Conservation (phyloP, 2,797 vertebrate species). For the Erethizon dorsatum region DNA sequence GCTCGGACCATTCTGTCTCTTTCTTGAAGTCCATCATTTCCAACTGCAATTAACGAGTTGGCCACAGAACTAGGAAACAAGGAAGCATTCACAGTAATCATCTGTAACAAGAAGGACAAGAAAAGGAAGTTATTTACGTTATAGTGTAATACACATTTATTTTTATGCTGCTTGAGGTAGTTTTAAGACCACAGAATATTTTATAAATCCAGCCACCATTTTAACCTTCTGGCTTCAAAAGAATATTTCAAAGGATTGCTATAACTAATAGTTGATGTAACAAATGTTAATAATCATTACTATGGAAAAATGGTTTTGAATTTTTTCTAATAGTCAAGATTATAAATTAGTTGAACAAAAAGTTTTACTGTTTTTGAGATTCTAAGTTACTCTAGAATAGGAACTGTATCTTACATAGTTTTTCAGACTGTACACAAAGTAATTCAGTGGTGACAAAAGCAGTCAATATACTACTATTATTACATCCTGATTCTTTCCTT, state of each 20-base stretch:
- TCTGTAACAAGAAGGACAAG: slow-evolving; percentile 90
- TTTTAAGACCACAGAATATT: slow-evolving; percentile 25
- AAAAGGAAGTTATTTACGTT: slow-evolving; percentile 70
- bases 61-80: slow-evolving; percentile 98
- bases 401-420: neutral
- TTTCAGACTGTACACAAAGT: neutral
- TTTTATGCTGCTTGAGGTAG: neutral
- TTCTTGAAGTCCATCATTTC: slow-evolving; percentile 98
- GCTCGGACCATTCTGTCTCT: slow-evolving; percentile 99
- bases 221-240: slow-evolving; percentile 51
- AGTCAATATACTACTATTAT: neutral
- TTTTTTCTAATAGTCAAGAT: neutral
- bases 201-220: slow-evolving; percentile 36
- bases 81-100: slow-evolving; percentile 99
- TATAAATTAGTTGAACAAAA: slow-evolving; percentile 43
- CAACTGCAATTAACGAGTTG: slow-evolving; percentile 98
- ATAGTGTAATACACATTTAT: neutral
- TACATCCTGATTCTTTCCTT: neutral
- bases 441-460: neutral
- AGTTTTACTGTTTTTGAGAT: slow-evolving; percentile 46
- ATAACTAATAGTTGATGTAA: slow-evolving; percentile 32
- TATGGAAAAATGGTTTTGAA: neutral
- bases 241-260: slow-evolving; percentile 14
- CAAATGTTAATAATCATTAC: slow-evolving; percentile 37
- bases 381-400: neutral